A percentile compares a stretch with the other conserved stretches of the same genome.
phyloP scores from a whole-genome alignment of 1,140 invertebrate species.

The Heliconius eleuchia region DNA sequence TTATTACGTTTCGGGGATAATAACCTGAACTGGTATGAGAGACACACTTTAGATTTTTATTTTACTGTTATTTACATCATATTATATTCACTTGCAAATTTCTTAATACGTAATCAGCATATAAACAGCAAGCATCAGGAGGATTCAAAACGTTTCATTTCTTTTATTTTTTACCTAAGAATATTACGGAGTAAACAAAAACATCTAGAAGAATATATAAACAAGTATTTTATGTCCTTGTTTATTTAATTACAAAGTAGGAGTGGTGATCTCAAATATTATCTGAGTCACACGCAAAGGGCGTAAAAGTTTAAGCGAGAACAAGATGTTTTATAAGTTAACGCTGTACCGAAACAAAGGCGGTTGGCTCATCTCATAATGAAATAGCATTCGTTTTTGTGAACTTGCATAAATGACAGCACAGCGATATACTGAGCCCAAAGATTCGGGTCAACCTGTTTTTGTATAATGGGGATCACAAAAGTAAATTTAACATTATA shows the following conservation, averaged over 20 bases:
- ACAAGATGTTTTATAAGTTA: conserved; percentile 64
- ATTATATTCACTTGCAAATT: conserved; percentile 5
- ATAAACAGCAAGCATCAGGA: neutral
- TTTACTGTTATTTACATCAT: neutral
- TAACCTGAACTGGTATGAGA: conserved; percentile 50
- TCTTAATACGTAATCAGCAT: neutral
- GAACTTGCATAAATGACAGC: conserved; percentile 75
- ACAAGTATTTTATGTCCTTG: conserved; percentile 52
- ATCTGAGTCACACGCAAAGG: conserved; percentile 65
- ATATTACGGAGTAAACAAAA: neutral
- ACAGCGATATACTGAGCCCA: conserved; percentile 69
- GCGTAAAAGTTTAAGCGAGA: conserved; percentile 49
- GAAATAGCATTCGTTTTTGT: conserved; percentile 73
- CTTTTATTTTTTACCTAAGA: neutral
- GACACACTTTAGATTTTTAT: conserved; percentile 30
- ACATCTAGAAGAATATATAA: neutral
- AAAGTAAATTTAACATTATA: conserved; percentile 78
- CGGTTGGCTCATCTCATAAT: conserved; percentile 51
- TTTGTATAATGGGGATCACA: conserved; percentile 78
- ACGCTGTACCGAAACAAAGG: conserved; percentile 49
- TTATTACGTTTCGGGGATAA: conserved; percentile 76
- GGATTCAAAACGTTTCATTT: neutral
- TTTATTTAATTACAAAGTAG: conserved; percentile 63
- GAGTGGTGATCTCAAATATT: conserved; percentile 59
- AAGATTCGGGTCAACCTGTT: conserved; percentile 79